Evolutionary conservation across 2,113 vertebrate species (phyloP), one percentile per base, ranked within the genome.

Genomic region (Sphyrna mokarran): DNA sequence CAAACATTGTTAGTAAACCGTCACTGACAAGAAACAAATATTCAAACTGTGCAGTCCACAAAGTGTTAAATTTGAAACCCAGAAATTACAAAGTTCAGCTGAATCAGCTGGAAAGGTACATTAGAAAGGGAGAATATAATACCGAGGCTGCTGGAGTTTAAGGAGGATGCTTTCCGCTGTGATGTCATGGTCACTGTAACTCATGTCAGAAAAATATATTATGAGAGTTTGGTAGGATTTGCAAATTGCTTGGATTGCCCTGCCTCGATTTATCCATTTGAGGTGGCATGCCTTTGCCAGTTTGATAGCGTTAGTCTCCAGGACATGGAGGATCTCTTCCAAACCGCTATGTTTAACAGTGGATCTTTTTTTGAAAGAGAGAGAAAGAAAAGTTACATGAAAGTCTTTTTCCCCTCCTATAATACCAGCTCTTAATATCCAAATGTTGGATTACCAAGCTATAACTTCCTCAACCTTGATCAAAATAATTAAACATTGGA

Each of bases 211-310:
- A 95, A 95, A 95, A 54, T 95, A 95, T 26, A 95, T 76, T 48
- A 95, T 95, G 68, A 95, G 69, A 43, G 94, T 95, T 95, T 95
- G 94, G 43, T 95, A 95, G 43, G 94, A 95, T 95, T 95, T 95
- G 69, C 94, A 95, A 95, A 95, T 95, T 72, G 94, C 94, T 95
- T 95, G 94, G 68, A 95, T 72, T 70, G 94, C 94, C 43, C 68
- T 70, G 40, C 94, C 94, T 43, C 94, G 94, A 72, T 95, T 95
- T 72, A 95, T 95, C 94, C 94, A 95, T 72, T 76, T 95, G 94
- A 95, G 69, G 66, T 95, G 68, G 69, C 94, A 72, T 14, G 94
- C 94, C 94, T 95, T 95, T 48, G 94, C 94, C 94, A 95, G 69
- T 95, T 95, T 95, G 94, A 95, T 95, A 69, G 68, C 70, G 3